Base-by-base conservation (phyloP, 2,797 vertebrate genomes). In the Coregonus sp. region DNA sequence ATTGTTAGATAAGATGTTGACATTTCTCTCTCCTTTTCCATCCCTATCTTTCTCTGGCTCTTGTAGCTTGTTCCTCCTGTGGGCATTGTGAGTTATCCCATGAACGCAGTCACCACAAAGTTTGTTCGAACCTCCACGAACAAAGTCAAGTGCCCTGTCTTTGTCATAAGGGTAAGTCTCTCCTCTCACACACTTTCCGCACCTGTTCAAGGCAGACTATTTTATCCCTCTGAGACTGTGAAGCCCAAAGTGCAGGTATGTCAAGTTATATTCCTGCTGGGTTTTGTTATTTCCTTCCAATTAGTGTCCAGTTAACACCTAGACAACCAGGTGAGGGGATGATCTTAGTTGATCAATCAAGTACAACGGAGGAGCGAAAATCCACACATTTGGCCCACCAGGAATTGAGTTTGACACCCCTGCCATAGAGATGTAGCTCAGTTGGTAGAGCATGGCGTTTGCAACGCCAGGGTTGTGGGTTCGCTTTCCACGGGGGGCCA, bases 71-170 rank as follows among this genome's bases (percentile, higher is more conserved):
- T 99, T 35, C 98, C 98, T 81, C 98, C 98, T 4, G 90, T 99
- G 77, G 98, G 98, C 50, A 99, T 99, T 97, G 80, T 97, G 76
- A 97, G 93, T 83, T 99, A 99, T 90, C 96, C 98, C 9, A 98
- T 99, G 96, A 99, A 99, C 83, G 98, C 98, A 15, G 98, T 99
- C 86, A 99, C 98, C 81, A 99, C 98, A 20, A 99, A 99, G 92
- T 99, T 99, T 81, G 98, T 99, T 88, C 92, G 98, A 72, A 99
- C 98, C 37, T 99, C 98, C 80, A 99, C 98, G 86, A 99, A 99
- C 92, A 99, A 99, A 96, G 97, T 99, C 37, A 99, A 99, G 87
- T 99, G 98, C 85, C 98, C 98, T 0, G 98, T 99, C 71, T 99
- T 99, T 90, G 98, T 99, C 88, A 98, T 99, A 84, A 94, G 98